Base-by-base conservation (phyloP, 2,113 vertebrate genomes). In the Hyperoodon ampullatus region DNA sequence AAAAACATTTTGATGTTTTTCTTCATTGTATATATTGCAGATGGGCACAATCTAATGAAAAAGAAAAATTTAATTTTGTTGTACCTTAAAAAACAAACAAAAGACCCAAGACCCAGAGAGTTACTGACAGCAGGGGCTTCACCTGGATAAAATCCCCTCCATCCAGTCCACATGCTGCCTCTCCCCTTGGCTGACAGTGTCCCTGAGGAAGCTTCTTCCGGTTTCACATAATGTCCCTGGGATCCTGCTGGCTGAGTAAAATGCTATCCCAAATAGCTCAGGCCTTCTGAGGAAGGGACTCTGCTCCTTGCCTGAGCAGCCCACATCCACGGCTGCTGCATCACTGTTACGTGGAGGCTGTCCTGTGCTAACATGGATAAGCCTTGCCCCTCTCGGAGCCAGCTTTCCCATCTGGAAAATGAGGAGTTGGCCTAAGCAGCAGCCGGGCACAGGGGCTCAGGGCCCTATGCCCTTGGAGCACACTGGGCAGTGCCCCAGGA, bases 281-380 rank as follows among this genome's bases (percentile, higher is more conserved):
- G 66, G 16, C 42, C 93, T 92, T 70, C 91, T 83, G 95, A 96
- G 82, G 30, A 86, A 83, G 75, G 63, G 47, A 26, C 81, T 39
- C 42, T 44, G 9, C 19, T 53, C 33, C 24, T 35, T 4, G 18
- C 3, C 28, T 5, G 3, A 21, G 53, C 0, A 4, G 80, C 35
- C 6, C 39, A 18, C 16, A 61, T 18, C 39, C 63, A 26, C 1
- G 15, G 89, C 13, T 33, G 19, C 60, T 6, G 9, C 14, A 4
- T 33, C 74, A 13, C 68, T 2, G 39, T 21, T 18, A 16, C 0
- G 2, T 33, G 50, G 21, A 1, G 24, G 30, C 55, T n/a, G 28
- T 35, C 66, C 75, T 89, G 61, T 55, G 70, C 80, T 75, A 12
- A 60, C 35, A 35, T 0, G 14, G 33, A 55, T 35, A 61, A 71